phyloP scores from a whole-genome alignment of 1,140 invertebrate species.

The Ptiloglossa arizonensis region DNA sequence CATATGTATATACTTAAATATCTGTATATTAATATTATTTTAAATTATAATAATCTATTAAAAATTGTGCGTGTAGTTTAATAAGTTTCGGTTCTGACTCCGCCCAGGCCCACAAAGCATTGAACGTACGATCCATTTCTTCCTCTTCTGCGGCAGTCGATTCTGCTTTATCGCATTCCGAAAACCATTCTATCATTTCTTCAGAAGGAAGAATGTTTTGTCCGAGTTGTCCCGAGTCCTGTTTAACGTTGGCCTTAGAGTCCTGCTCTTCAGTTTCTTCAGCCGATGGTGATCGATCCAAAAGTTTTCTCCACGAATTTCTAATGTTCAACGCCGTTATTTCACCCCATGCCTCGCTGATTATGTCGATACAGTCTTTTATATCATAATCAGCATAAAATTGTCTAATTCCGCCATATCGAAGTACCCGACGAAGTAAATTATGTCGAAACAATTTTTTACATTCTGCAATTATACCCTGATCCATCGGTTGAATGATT shows the following conservation, averaged over 20 bases:
- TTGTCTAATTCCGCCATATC: not conserved
- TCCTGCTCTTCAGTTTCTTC: not conserved
- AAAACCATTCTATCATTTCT: not conserved
- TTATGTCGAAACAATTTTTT: not conserved
- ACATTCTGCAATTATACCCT: slow-evolving; percentile 3
- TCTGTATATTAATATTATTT: not conserved
- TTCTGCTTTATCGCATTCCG: not conserved
- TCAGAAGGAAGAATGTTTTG: not conserved
- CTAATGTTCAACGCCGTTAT: not conserved
- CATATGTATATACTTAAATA: too few species aligned
- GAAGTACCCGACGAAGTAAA: not conserved
- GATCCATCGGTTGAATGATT: not conserved
- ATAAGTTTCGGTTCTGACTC: not conserved
- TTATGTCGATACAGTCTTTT: slow-evolving; percentile 6
- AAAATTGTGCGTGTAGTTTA: not conserved
- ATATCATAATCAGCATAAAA: slow-evolving; percentile 7
- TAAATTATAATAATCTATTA: not conserved
- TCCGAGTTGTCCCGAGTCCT: not conserved
- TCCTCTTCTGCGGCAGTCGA: not conserved
- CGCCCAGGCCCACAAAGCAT: not conserved
- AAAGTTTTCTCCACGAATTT: not conserved
- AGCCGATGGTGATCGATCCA: not conserved
- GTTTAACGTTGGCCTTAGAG: not conserved
- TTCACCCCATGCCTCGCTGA: not conserved
- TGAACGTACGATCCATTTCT: not conserved